phyloP scores from a whole-genome alignment of 2,113 vertebrate genomes.

The Vombatus ursinus region DNA sequence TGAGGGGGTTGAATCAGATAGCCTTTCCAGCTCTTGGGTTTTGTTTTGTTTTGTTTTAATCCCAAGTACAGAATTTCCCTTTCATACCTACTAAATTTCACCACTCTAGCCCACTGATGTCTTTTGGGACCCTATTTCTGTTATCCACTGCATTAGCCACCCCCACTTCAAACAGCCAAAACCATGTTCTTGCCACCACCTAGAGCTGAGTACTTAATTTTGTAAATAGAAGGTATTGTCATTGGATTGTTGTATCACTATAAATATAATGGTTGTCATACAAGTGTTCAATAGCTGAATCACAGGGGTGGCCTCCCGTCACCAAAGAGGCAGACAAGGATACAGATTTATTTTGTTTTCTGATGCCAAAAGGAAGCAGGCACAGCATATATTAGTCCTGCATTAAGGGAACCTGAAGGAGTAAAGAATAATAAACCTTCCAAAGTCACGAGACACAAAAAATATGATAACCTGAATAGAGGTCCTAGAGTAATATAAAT shows the following conservation, averaged over 20 bases:
- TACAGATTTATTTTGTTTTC: not conserved
- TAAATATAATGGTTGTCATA: not conserved
- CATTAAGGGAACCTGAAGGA: not conserved
- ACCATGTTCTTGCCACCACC: not conserved
- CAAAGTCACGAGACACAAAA: not conserved
- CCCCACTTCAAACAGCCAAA: not conserved
- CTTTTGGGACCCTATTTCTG: not conserved
- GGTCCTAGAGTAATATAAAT: not conserved
- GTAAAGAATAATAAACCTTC: not conserved
- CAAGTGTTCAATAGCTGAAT: not conserved
- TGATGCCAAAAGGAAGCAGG: not conserved
- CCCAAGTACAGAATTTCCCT: not conserved
- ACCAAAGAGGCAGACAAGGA: not conserved
- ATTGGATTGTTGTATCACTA: not conserved
- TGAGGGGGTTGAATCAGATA: not conserved
- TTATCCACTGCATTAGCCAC: not conserved
- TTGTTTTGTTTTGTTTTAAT: not conserved
- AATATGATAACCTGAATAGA: not conserved
- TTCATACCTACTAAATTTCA: not conserved
- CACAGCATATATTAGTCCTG: not conserved
- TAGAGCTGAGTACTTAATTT: not conserved
- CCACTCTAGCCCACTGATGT: no score
- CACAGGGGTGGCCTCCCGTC: not conserved
- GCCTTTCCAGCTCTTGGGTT: not conserved
- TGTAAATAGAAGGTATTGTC: not conserved